phyloP scores from a whole-genome alignment of 2,888 invertebrate species.

The Iphiclides podalirius region DNA sequence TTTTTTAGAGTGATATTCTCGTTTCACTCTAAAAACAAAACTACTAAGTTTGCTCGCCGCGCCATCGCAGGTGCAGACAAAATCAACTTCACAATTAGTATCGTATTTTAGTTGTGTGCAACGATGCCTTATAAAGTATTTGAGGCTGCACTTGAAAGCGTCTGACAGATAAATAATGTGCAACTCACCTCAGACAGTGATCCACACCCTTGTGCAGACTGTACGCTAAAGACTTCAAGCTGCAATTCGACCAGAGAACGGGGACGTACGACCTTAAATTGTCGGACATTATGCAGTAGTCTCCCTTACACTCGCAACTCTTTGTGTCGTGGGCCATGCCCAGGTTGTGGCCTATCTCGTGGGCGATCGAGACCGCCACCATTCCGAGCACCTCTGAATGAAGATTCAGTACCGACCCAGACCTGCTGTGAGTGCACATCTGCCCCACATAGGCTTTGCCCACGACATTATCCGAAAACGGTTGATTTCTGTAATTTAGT shows the following conservation, averaged over 20 bases:
- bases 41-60: too few relatives aligned
- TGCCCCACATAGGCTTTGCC: neutral
- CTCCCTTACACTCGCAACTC: neutral
- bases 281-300: neutral
- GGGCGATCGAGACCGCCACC: neutral
- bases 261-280: neutral
- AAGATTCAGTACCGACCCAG: neutral
- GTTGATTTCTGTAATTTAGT: neutral
- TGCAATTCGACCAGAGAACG: conserved; percentile 6
- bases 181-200: conserved; percentile 6
- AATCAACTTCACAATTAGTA: too few relatives aligned
- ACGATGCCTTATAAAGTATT: too few relatives aligned
- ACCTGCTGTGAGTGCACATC: neutral
- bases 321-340: conserved; percentile 77
- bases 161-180: too few relatives aligned
- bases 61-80: too few relatives aligned
- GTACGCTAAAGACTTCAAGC: neutral
- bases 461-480: neutral
- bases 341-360: conserved; percentile 9
- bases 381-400: neutral
- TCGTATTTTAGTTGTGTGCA: too few relatives aligned
- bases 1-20: too few relatives aligned
- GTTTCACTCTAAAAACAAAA: too few relatives aligned
- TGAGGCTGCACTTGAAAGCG: too few relatives aligned
- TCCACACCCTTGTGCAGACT: neutral